Base-by-base conservation (phyloP, 2,113 vertebrate genomes). In the Zapus hudsonius region DNA sequence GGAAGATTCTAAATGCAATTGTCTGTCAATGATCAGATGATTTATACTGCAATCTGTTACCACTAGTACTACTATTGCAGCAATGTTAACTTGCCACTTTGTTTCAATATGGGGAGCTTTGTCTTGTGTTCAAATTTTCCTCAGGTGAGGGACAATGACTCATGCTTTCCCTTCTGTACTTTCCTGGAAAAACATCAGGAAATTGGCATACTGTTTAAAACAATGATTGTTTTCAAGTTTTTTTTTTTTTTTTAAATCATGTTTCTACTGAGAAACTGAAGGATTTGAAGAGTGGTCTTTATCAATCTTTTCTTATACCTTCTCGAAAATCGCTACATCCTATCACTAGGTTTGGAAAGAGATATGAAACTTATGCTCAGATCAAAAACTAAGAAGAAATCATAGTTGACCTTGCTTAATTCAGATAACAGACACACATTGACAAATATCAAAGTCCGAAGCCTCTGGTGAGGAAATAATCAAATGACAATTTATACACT, bases 1-100 rank as follows among this genome's bases (percentile, higher is more conserved):
- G 97, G 94, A 97, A 98, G 98, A 96, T 97, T 98, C 96, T 97
- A 96, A 98, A 98, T 97, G 93, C 97, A 98, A 98, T 97, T 98
- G 98, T 98, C 97, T 98, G 97, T 98, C 98, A 98, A 97, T 97
- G 96, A 98, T 98, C 98, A 96, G 97, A 97, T 98, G 98, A 98
- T 98, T 98, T 98, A 98, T 98, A 98, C 98, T 97, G 96, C 97
- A 98, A 98, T 98, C 97, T 98, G 97, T 95, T 97, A 87, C 95
- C 97, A 93, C 95, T 97, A 93, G 95, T 97, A 97, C 97, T 97
- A 96, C 96, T 95, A 91, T 93, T 96, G 94, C 91, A 97, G 97
- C 97, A 98, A 98, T 95, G 97, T 96, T 97, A 97, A 98, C 98
- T 98, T 98, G 95, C 95, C 95, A 97, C 96, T 97, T 97, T 98